phyloP scores from a whole-genome alignment of 2,888 invertebrate genomes.

The Troglohyphantes excavatus region DNA sequence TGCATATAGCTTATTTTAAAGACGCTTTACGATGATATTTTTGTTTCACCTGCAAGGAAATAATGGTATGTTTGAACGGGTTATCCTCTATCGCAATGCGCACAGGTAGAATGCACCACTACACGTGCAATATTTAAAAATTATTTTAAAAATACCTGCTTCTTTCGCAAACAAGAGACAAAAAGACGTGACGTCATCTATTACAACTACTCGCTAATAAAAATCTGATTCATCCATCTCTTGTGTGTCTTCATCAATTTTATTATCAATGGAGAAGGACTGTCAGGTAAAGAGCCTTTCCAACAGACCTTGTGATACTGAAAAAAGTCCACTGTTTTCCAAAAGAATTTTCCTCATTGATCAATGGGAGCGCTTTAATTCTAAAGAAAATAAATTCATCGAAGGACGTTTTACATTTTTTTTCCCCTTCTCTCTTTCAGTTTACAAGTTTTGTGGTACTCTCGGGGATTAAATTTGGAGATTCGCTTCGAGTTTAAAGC shows the following conservation, averaged over 20 bases:
- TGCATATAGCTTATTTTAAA: no score
- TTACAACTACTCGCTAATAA: constrained; percentile 22
- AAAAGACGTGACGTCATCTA: constrained; percentile 22
- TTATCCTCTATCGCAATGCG: constrained; percentile 3
- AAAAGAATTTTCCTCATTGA: constrained; percentile 13
- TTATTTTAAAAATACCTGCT: constrained; percentile 41
- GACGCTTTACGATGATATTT: no score
- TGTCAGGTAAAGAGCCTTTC: neutral
- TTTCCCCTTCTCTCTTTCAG: neutral
- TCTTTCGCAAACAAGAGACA: constrained; percentile 22
- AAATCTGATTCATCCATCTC: constrained; percentile 36
- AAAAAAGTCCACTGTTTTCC: neutral
- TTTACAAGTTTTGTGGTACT: constrained; percentile 14
- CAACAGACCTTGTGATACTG: neutral
- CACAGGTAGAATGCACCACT: neutral
- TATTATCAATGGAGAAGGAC: constrained; percentile 43
- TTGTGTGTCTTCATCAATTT: constrained; percentile 41
- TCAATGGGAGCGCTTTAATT: constrained; percentile 30
- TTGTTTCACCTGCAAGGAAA: neutral
- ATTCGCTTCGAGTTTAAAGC: neutral
- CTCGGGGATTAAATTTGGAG: constrained; percentile 18
- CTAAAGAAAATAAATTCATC: constrained; percentile 10
- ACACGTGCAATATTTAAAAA: neutral
- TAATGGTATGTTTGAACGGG: neutral
- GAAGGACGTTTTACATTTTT: constrained; percentile 28